phyloP scores from a whole-genome alignment of 2,113 vertebrate genomes.

The Ivindomyrus marchei region DNA sequence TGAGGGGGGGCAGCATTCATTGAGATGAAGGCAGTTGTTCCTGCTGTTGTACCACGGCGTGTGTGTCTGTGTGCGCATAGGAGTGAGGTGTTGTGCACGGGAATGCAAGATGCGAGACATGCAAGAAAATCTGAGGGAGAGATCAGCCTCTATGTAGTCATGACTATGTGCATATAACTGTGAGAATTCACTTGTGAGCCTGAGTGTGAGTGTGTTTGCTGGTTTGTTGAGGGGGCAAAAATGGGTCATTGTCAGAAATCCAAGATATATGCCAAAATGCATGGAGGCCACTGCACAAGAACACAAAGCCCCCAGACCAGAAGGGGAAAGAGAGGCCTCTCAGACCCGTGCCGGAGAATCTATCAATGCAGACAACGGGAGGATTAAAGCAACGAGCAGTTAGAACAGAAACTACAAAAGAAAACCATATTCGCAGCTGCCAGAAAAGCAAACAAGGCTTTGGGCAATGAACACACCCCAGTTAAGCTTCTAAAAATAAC shows the following conservation, averaged over 20 bases:
- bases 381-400: neutral
- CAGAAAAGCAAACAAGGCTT: neutral
- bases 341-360: neutral
- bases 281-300: neutral
- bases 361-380: neutral
- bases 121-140: neutral
- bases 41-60: neutral
- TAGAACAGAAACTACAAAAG: neutral
- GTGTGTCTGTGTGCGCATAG: neutral
- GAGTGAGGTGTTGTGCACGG: neutral
- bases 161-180: neutral
- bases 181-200: neutral
- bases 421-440: neutral
- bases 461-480: neutral
- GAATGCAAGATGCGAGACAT: neutral
- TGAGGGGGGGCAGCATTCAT: neutral
- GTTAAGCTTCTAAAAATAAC: neutral
- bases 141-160: neutral
- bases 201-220: neutral
- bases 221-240: neutral
- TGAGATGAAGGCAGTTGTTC: neutral
- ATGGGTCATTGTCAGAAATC: slow-evolving; percentile 6
- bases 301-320: neutral
- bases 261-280: neutral
- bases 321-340: neutral